phyloP scores from a whole-genome alignment of 2,888 invertebrate genomes.

The Lacanobia oleracea region DNA sequence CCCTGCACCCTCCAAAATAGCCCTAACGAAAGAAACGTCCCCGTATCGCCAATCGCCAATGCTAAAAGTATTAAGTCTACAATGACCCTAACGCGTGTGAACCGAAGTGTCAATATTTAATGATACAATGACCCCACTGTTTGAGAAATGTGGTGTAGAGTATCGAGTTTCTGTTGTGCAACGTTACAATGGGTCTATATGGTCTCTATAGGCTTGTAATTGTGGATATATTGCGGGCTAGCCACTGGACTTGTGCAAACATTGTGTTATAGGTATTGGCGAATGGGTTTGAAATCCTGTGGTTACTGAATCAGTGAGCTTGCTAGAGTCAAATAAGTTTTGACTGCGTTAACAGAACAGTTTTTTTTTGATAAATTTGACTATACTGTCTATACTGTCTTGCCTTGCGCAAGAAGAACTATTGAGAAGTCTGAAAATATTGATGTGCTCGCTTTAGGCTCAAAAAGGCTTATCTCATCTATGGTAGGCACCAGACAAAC shows the following conservation, averaged over 20 bases:
- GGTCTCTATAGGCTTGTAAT: neutral
- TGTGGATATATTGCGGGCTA: neutral
- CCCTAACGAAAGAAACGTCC: too few species aligned
- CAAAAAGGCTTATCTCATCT: too few species aligned
- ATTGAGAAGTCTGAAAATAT: too few species aligned
- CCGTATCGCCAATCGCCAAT: too few species aligned
- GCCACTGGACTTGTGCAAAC: conserved; percentile 16
- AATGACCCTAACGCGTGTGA: conserved; percentile 5
- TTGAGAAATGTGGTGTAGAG: conserved; percentile 43
- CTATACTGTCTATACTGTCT: too few species aligned
- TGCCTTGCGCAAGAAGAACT: too few species aligned
- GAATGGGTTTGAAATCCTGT: neutral
- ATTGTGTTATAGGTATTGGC: conserved; percentile 27
- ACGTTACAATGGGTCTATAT: conserved; percentile 30
- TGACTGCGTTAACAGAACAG: too few species aligned
- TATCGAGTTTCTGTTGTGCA: conserved; percentile 31
- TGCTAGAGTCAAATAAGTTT: too few species aligned
- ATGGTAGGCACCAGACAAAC: too few species aligned
- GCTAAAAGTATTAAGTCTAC: neutral
- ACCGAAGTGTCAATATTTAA: conserved; percentile 75
- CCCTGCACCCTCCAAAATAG: too few species aligned
- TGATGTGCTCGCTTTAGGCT: too few species aligned
- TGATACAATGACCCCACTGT: conserved; percentile 73
- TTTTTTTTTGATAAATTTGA: too few species aligned
- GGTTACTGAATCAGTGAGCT: neutral